Evolutionary conservation across 1,140 invertebrate genomes (phyloP).

Genomic region (Chironomus tepperi): DNA sequence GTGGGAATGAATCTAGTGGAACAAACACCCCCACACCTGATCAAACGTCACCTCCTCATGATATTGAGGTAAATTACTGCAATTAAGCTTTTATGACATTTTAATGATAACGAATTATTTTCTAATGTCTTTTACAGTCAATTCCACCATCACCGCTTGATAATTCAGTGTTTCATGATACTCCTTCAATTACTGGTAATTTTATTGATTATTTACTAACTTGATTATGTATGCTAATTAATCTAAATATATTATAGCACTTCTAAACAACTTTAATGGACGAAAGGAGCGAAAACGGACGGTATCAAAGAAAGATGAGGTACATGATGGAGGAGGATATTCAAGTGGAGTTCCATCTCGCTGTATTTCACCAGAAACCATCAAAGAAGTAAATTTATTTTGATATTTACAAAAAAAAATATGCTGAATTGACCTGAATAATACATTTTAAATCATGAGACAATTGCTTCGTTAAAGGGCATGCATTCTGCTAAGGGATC

Average conservation of each 20-base stretch:
- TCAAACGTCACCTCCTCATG: constrained; percentile 41
- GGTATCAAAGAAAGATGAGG: constrained; percentile 25
- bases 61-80: constrained; percentile 32
- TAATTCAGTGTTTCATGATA: constrained; percentile 22
- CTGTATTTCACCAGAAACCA: not conserved
- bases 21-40: constrained; percentile 61
- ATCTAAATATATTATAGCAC: not conserved
- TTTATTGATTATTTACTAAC: constrained; percentile 25
- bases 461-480: too few relatives aligned
- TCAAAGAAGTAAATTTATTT: not conserved
- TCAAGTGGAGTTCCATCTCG: not conserved
- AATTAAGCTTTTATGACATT: constrained; percentile 4
- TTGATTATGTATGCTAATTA: constrained; percentile 43
- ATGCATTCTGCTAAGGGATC: too few relatives aligned
- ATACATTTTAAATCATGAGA: not conserved
- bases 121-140: constrained; percentile 24
- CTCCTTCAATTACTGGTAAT: constrained; percentile 23
- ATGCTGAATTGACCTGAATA: too few relatives aligned
- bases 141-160: constrained; percentile 25
- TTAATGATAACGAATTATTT: constrained; percentile 24
- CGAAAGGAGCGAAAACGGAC: not conserved
- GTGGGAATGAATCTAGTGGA: constrained; percentile 55
- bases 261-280: not conserved
- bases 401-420: too few relatives aligned
- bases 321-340: not conserved